Base-by-base conservation (phyloP, 2,797 vertebrate species). In the Neopelma chrysocephalum region DNA sequence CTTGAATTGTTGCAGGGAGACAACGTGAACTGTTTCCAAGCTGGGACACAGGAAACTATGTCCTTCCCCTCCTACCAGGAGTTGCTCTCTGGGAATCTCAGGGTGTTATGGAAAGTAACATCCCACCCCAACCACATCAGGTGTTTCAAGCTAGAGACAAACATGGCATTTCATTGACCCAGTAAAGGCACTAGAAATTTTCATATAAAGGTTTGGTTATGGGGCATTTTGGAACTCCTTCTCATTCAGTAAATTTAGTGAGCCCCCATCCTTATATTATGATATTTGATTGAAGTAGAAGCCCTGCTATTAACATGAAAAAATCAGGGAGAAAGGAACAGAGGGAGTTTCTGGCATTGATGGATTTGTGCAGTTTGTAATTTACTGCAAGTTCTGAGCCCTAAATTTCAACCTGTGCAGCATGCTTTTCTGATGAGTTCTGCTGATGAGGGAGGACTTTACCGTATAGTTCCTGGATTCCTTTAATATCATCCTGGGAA, bases 391-490 rank as follows among this genome's bases (percentile, higher is more conserved):
- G 18, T 71, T 79, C 18, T 11, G 56, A 76, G 51, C 42, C 27
- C 45, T 70, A 38, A 0, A 47, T 71, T 68, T 60, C 58, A 91
- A 6, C 26, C 81, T 54, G 40, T 50, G 76, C 47, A 88, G 22
- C 31, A 9, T 66, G 58, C 18, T 80, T 80, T 93, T 62, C 45
- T 81, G 50, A 36, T 20, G 48, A 47, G 8, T 29, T 71, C 26
- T 61, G 45, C 25, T 65, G 27, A 3, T 0, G 1, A 23, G 15
- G 23, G 19, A 85, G 23, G 13, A 72, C 43, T 93, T 98, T 97
- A 99, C 99, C 99, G 0, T 99, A 99, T 58, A 99, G 98, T 42
- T 99, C 99, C 95, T 99, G 99, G 69, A 99, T 99, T 88, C 99
- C 99, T 94, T 96, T 98, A 92, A 99, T 96, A 89, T 99, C 99